These are phyloP conservation scores for Trissoscelio sp. DNA, from an alignment of 2,888 invertebrate species.

Conservation along the genomic window DNA sequence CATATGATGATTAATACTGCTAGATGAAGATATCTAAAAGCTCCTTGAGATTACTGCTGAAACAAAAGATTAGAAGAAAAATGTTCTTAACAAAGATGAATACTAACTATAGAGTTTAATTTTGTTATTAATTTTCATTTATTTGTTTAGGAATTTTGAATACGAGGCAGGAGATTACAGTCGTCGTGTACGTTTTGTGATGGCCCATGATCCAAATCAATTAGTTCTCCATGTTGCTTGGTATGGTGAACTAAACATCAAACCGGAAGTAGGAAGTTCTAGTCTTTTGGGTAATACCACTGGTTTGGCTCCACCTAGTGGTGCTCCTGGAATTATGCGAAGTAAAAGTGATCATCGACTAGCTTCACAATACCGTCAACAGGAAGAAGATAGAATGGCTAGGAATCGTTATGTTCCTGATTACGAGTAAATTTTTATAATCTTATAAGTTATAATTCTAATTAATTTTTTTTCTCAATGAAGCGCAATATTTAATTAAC, in stretches of 20 bases:
- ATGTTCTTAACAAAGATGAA: too few relatives aligned
- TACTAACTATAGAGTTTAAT: too few relatives aligned
- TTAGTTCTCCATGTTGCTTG: constrained; percentile 94
- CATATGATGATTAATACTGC: constrained; percentile 5
- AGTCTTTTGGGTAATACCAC: constrained; percentile 82
- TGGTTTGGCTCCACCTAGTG: constrained; percentile 86
- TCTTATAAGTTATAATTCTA: not conserved
- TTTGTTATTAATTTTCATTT: not conserved
- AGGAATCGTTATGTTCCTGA: constrained; percentile 82
- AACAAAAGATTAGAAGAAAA: too few relatives aligned
- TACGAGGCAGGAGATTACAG: constrained; percentile 96
- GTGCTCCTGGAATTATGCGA: constrained; percentile 91
- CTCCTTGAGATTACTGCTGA: not conserved
- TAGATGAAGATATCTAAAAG: not conserved
- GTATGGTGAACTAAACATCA: constrained; percentile 95
- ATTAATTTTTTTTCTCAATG: too few relatives aligned
- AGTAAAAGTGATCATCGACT: constrained; percentile 97
- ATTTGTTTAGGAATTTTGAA: constrained; percentile 90
- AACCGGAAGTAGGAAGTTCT: constrained; percentile 84
- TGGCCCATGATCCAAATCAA: constrained; percentile 96
- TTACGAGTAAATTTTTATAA: constrained; percentile 80
- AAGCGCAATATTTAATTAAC: too few relatives aligned
- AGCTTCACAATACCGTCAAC: constrained; percentile 94
- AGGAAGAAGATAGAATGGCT: constrained; percentile 87
- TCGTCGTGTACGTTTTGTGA: constrained; percentile 92